Evolutionary conservation across 2,888 invertebrate genomes (phyloP), one percentile per base, ranked within the genome.

Genomic region (Tiphia femorata): DNA sequence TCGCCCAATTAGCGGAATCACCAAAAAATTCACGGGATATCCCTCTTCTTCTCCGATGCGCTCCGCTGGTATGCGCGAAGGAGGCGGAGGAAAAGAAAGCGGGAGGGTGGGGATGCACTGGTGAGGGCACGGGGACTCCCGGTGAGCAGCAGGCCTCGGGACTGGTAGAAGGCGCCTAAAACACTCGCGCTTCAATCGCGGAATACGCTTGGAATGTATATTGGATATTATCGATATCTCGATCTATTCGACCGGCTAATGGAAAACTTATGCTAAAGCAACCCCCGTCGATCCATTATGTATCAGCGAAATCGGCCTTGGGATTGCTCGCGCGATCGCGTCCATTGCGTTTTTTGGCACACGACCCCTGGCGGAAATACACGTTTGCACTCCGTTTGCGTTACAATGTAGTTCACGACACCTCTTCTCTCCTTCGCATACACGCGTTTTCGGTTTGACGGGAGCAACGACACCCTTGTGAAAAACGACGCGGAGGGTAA

Each of bases 241-340:
- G 70, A 76, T 73, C 66, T 70, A 71, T 75, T 70, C 70, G 49
- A 67, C 62, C 52, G 47, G 62, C 72, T 77, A 77, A 80, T 80
- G 77, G 79, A 78, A 79, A 79, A 73, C 70, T 80, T 79, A 79
- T 80, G 78, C 72, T 70, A 75, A 69, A 47, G 50, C 43, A 65
- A 62, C 55, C 38, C 44, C 50, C 21, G 56, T 33, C 50, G 52
- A 67, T 76, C 69, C 73, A 76, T 77, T 72, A 76, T 73, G 71
- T 70, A 76, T 73, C 65, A 68, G 56, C 38, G 51, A 51, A 55
- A 72, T 72, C 56, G 62, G 43, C 52, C 38, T 46, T 46, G 38
- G 54, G 49, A 63, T 58, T 62, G 52, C 51, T 51, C 33, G 42
- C 1, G 42, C 51, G 35, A n/a, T 58, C 58, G 42, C 58, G 46